A percentile compares a stretch with the other conserved stretches of the same genome.
Conservation (phyloP, 2,797 vertebrate species). For the Galago senegalensis region DNA sequence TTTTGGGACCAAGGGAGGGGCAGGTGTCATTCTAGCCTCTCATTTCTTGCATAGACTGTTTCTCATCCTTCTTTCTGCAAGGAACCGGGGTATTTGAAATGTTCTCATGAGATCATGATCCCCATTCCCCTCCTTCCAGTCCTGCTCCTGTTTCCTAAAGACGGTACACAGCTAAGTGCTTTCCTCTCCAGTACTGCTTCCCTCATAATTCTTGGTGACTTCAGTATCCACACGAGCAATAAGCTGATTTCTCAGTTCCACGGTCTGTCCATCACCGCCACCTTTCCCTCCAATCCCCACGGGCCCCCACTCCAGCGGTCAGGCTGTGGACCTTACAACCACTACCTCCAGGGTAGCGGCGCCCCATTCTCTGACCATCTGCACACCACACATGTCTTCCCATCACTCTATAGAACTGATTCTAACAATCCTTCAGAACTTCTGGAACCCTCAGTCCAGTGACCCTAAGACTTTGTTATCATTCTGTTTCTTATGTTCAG, state of each 20-base stretch:
- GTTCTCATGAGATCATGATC: background rate
- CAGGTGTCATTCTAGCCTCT: background rate
- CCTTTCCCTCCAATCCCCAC: rapidly evolving
- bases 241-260: background rate
- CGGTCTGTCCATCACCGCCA: background rate
- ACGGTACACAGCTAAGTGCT: background rate
- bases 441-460: no score
- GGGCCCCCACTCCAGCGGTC: background rate
- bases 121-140: background rate
- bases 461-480: no score
- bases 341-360: rapidly evolving
- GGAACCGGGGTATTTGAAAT: background rate
- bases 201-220: background rate
- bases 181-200: background rate
- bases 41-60: background rate
- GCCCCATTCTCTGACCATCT: background rate
- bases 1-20: background rate
- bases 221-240: background rate
- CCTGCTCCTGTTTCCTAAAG: background rate
- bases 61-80: background rate
- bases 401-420: background rate
- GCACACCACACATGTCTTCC: no score
- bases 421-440: background rate
- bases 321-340: rapidly evolving
- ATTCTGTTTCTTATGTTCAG: background rate